Evolutionary conservation across 2,113 vertebrate species (phyloP).

Genomic region (Cephalopterus ornatus): DNA sequence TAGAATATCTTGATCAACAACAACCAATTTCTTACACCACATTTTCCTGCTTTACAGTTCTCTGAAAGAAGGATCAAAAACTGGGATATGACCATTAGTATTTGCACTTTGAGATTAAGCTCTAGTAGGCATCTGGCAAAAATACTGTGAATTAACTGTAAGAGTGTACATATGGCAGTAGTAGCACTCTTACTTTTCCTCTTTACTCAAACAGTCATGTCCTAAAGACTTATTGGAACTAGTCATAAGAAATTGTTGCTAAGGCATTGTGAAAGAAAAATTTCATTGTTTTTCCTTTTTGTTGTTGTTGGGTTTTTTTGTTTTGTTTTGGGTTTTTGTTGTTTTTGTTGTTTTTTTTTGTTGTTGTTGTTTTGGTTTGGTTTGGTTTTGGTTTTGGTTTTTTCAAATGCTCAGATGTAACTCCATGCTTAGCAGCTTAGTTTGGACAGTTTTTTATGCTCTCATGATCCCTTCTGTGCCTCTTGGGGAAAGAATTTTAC

Average conservation of each 20-base stretch:
- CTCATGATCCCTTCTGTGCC: neutral
- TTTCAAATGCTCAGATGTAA: too few relatives aligned
- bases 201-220: neutral
- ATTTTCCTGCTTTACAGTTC: neutral
- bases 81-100: neutral
- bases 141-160: neutral
- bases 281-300: neutral
- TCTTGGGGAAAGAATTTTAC: neutral
- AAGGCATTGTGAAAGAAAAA: neutral
- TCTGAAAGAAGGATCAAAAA: neutral
- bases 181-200: neutral
- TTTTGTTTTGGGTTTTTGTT: too few relatives aligned
- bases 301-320: too few relatives aligned
- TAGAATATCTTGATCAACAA: neutral
- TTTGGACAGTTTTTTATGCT: neutral
- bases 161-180: neutral
- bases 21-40: neutral
- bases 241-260: neutral
- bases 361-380: too few relatives aligned
- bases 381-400: too few relatives aligned
- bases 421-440: neutral
- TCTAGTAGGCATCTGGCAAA: neutral
- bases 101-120: neutral
- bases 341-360: neutral
- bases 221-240: neutral